phyloP scores from a whole-genome alignment of 2,888 invertebrate genomes.

The Celastrina argiolus region DNA sequence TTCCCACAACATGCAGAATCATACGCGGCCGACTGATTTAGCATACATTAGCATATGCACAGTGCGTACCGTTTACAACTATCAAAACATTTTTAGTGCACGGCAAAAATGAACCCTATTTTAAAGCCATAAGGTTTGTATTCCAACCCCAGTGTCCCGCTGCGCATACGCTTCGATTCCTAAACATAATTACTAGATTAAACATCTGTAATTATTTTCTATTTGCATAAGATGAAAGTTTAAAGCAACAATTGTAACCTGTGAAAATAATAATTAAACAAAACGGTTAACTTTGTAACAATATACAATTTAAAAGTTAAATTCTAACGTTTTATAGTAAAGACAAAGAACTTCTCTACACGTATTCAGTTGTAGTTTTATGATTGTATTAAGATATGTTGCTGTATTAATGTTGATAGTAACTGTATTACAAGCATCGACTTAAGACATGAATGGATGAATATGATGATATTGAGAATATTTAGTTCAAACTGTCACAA shows the following conservation, averaged over 20 bases:
- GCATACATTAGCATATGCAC: conserved; percentile 50
- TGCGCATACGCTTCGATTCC: conserved; percentile 51
- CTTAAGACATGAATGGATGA: too few relatives aligned
- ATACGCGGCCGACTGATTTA: conserved; percentile 38
- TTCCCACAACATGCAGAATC: conserved; percentile 41
- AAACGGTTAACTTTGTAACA: conserved; percentile 18
- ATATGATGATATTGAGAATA: too few relatives aligned
- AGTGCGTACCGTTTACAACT: conserved; percentile 47
- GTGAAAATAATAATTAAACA: conserved; percentile 21
- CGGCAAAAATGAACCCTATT: background rate
- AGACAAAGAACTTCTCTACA: background rate
- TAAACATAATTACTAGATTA: conserved; percentile 51
- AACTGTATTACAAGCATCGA: background rate
- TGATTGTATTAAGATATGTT: background rate
- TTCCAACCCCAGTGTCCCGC: conserved; percentile 22
- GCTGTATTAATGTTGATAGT: background rate
- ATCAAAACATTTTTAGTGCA: conserved; percentile 52
- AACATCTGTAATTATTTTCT: conserved; percentile 38
- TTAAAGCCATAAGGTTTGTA: background rate
- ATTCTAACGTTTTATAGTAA: background rate
- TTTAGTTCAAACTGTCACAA: too few relatives aligned
- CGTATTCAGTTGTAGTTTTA: background rate
- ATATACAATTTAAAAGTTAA: conserved; percentile 5
- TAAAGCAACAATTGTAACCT: conserved; percentile 33
- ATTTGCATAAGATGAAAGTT: conserved; percentile 42